Evolutionary conservation across 2,888 invertebrate genomes (phyloP).

Genomic region (Chymomyza procnemis): DNA sequence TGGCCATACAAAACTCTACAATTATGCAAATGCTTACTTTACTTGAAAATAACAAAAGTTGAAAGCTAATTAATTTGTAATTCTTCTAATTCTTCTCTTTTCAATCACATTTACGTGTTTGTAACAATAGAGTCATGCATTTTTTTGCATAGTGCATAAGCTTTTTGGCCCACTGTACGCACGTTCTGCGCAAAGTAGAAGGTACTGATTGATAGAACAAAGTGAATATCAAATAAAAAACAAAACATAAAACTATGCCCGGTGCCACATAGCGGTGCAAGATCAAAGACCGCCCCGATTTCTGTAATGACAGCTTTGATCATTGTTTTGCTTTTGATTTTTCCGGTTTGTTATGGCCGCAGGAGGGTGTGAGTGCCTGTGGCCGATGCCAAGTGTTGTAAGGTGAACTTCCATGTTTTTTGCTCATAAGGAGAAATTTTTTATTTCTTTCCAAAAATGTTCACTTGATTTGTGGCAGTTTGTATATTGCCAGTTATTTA

Average conservation of each 20-base stretch:
- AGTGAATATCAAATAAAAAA: slow-evolving; percentile 74
- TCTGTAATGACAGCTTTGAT: slow-evolving; percentile 73
- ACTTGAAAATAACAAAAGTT: too few species aligned
- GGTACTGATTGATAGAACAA: slow-evolving; percentile 73
- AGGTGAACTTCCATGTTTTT: neutral
- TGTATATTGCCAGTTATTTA: too few species aligned
- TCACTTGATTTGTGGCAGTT: too few species aligned
- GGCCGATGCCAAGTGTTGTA: neutral
- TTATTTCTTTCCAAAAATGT: too few species aligned
- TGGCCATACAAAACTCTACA: too few species aligned
- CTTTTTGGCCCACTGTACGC: neutral
- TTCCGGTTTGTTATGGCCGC: slow-evolving; percentile 55
- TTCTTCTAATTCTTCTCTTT: too few species aligned
- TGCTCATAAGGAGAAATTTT: too few species aligned
- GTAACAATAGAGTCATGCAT: too few species aligned
- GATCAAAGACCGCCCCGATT: slow-evolving; percentile 73
- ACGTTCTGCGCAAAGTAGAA: slow-evolving; percentile 53
- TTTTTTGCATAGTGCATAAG: neutral
- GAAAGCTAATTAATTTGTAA: too few species aligned
- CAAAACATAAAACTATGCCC: slow-evolving; percentile 64
- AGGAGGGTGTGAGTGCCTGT: neutral
- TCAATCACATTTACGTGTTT: too few species aligned
- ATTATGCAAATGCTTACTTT: too few species aligned
- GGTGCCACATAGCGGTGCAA: slow-evolving; percentile 61
- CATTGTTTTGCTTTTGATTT: slow-evolving; percentile 73